Conservation (phyloP, 2,113 vertebrate species). For the Paraplagusia blochii region DNA sequence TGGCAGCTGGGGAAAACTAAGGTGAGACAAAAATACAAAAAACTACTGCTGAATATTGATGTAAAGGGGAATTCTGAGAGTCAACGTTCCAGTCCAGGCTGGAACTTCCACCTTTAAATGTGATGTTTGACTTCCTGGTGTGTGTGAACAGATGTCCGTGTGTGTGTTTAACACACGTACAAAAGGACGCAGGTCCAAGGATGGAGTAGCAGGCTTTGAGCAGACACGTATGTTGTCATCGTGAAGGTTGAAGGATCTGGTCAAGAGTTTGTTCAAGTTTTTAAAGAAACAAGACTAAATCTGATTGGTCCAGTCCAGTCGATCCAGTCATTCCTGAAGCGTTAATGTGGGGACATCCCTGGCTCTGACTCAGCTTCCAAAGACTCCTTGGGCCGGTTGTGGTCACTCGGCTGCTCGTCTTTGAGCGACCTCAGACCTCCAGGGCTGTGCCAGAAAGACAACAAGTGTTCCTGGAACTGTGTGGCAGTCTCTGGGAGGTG, state of each 20-base stretch:
- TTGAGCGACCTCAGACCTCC: constrained; percentile 47
- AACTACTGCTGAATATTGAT: constrained; percentile 23
- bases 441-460: constrained; percentile 26
- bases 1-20: constrained; percentile 91
- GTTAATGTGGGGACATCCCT: constrained; percentile 32
- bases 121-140: constrained; percentile 1
- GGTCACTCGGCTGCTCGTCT: constrained; percentile 46
- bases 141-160: not conserved
- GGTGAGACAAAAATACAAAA: constrained; percentile 62
- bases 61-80: not conserved
- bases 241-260: constrained; percentile 7
- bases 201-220: constrained; percentile 4
- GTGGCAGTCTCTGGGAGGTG: not conserved
- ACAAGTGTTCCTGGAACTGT: constrained; percentile 55
- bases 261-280: constrained; percentile 3
- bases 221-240: constrained; percentile 7
- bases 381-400: constrained; percentile 54
- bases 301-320: not conserved
- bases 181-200: not conserved
- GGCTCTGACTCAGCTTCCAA: constrained; percentile 59
- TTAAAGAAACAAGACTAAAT: not conserved
- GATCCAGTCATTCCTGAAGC: constrained; percentile 1
- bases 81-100: not conserved
- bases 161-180: not conserved
- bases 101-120: not conserved